Evolutionary conservation across 2,113 vertebrate genomes (phyloP), one percentile per base, ranked within the genome.

Genomic region (Pseudorectes ferrugineus): DNA sequence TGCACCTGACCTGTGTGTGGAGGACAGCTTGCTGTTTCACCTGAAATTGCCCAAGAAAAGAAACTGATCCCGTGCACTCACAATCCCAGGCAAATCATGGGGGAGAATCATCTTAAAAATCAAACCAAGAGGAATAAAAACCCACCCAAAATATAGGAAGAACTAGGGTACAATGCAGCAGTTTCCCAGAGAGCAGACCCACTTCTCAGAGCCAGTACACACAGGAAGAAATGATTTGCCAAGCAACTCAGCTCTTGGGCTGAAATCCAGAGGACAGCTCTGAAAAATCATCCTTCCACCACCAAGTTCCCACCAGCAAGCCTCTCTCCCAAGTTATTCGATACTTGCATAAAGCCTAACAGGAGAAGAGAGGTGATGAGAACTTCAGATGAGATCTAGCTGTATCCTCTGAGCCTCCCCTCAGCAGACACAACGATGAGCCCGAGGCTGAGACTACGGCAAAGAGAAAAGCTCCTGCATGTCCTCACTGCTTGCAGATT

Each of bases 241-340:
- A 95, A 88, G 77, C 74, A 85, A 79, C 79, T 88, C 66, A 12
- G 52, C 79, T 92, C 40, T 93, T 51, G 66, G 90, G 88, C 85
- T 93, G 81, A 72, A 89, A 93, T 84, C 81, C 89, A 94, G 62
- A 93, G 81, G 78, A 84, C 43, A 81, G 68, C 76, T 78, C 94
- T 83, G 65, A 78, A 87, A 91, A 93, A 82, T 75, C 87, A 38
- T 68, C 57, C 38, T 66, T 89, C 81, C 62, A 66, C 80, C 89
- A 94, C 68, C 45, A 85, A 81, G 49, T 74, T 95, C 87, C 74
- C 89, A 93, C 70, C 89, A 95, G 81, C 74, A 94, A 82, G 74
- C 38, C 58, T 88, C 71, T 73, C 58, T 66, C 52, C 24, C 43
- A 29, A 74, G 70, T 72, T 80, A 81, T 62, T 63, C 6, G 5